These are phyloP conservation scores for Oeneis ivallda DNA, from an alignment of 2,888 invertebrate species.

Conservation along the genomic window DNA sequence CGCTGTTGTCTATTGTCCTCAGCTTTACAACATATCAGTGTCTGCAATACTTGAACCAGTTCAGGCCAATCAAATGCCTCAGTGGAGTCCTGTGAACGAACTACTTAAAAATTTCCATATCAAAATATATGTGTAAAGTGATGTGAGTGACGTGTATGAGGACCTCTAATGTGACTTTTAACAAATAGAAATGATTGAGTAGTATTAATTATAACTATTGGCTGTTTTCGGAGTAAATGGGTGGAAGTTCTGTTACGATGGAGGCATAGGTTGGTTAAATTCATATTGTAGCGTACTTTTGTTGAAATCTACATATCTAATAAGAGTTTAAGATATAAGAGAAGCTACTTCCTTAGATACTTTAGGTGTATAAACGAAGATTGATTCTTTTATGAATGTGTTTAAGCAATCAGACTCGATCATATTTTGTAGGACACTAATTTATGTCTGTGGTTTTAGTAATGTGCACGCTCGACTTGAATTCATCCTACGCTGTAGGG, in stretches of 20 bases:
- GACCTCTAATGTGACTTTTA: constrained; percentile 9
- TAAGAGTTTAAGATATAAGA: too few relatives aligned
- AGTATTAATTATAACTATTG: constrained; percentile 15
- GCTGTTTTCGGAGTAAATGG: constrained; percentile 4
- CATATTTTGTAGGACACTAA: too few relatives aligned
- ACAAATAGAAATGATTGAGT: constrained; percentile 2
- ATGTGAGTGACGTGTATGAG: constrained; percentile 47
- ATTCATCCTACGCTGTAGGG: too few relatives aligned
- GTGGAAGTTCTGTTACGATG: neutral
- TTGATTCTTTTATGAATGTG: too few relatives aligned
- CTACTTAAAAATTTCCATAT: constrained; percentile 58
- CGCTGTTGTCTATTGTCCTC: constrained; percentile 45
- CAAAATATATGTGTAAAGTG: constrained; percentile 39
- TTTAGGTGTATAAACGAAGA: too few relatives aligned
- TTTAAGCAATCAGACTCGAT: too few relatives aligned
- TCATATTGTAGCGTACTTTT: neutral
- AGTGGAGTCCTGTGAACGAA: constrained; percentile 41
- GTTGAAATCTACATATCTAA: neutral
- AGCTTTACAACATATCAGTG: constrained; percentile 39
- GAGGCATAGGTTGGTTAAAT: neutral
- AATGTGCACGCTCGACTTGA: too few relatives aligned
- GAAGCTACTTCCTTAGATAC: too few relatives aligned
- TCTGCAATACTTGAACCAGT: constrained; percentile 49
- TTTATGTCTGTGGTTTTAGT: too few relatives aligned
- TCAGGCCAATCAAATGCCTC: constrained; percentile 33